Evolutionary conservation across 2,797 vertebrate species (phyloP).

Genomic region (Tenualosa thibaudeaui): DNA sequence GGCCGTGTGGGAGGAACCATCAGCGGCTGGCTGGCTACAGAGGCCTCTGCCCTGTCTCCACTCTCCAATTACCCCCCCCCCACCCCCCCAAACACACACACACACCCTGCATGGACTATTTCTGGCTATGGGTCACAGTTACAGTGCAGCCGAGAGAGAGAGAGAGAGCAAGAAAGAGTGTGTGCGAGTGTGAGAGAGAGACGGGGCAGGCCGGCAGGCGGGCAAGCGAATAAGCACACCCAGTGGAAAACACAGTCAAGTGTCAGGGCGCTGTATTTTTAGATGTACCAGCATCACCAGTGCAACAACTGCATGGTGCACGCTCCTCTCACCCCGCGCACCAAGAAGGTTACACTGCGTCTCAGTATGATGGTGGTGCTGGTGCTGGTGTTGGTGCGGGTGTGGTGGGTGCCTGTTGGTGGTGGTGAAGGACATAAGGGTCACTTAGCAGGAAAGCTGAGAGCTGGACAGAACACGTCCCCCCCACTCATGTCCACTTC

Average conservation of each 20-base stretch:
- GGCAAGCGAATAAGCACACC: constrained; percentile 24
- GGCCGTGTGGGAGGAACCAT: not conserved
- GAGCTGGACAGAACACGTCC: not conserved
- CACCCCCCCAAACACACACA: not conserved
- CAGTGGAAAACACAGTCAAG: constrained; percentile 81
- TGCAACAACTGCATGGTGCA: constrained; percentile 68
- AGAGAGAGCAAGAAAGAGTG: not conserved
- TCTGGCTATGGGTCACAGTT: constrained; percentile 67
- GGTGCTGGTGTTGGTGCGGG: not conserved
- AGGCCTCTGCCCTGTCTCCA: constrained; percentile 56
- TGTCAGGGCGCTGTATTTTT: constrained; percentile 76
- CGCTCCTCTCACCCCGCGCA: constrained; percentile 60
- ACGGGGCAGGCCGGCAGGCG: not conserved
- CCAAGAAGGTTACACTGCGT: constrained; percentile 44
- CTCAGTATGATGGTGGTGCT: not conserved
- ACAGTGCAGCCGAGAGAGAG: constrained; percentile 55
- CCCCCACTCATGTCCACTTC: not conserved
- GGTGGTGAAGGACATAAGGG: constrained; percentile 23
- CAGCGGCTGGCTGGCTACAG: not conserved
- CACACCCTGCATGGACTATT: constrained; percentile 65
- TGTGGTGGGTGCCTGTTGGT: not conserved
- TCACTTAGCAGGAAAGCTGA: constrained; percentile 21
- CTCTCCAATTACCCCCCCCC: constrained; percentile 37
- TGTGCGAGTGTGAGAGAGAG: not conserved
- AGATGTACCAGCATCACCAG: constrained; percentile 67